A percentile compares a stretch with the other conserved stretches of the same genome.
phyloP scores from a whole-genome alignment of 2,888 invertebrate species.

The Platypus cylindrus region DNA sequence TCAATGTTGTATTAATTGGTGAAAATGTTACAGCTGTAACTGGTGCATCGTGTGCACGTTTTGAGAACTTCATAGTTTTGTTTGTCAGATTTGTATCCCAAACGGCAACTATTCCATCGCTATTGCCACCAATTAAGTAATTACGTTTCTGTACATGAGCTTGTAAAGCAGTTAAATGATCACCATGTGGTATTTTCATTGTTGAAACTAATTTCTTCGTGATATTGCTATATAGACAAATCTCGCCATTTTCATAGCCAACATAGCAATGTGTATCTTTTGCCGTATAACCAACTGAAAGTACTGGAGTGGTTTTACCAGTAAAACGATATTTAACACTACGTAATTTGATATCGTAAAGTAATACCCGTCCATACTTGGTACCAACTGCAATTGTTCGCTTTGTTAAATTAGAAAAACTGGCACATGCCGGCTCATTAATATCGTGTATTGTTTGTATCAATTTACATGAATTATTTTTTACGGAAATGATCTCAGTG shows the following conservation, averaged over 20 bases:
- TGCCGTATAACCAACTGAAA: slow-evolving; percentile 27
- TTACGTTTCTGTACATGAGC: slow-evolving; percentile 28
- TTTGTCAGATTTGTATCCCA: slow-evolving; percentile 30
- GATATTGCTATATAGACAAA: slow-evolving; percentile 27
- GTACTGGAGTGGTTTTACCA: slow-evolving; percentile 22
- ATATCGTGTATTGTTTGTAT: slow-evolving; percentile 28
- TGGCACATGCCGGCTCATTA: slow-evolving; percentile 30
- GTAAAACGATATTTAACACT: slow-evolving; percentile 27
- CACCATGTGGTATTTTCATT: slow-evolving; percentile 28
- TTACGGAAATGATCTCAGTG: slow-evolving; percentile 30
- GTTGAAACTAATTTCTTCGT: slow-evolving; percentile 24
- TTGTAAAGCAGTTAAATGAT: slow-evolving; percentile 25
- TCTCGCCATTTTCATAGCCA: slow-evolving; percentile 28
- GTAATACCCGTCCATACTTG: slow-evolving; percentile 26
- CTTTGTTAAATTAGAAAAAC: slow-evolving; percentile 31
- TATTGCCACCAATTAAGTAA: slow-evolving; percentile 28
- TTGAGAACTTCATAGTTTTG: slow-evolving; percentile 23
- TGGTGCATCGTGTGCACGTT: slow-evolving; percentile 40
- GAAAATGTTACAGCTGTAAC: slow-evolving; percentile 46
- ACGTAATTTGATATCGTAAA: slow-evolving; percentile 31
- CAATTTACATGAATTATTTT: slow-evolving; percentile 26
- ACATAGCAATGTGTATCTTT: slow-evolving; percentile 31
- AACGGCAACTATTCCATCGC: slow-evolving; percentile 31
- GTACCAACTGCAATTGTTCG: slow-evolving; percentile 29
- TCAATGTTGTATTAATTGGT: slow-evolving; percentile 41